Conservation (phyloP, 2,113 vertebrate species). For the Aegithalos caudatus region DNA sequence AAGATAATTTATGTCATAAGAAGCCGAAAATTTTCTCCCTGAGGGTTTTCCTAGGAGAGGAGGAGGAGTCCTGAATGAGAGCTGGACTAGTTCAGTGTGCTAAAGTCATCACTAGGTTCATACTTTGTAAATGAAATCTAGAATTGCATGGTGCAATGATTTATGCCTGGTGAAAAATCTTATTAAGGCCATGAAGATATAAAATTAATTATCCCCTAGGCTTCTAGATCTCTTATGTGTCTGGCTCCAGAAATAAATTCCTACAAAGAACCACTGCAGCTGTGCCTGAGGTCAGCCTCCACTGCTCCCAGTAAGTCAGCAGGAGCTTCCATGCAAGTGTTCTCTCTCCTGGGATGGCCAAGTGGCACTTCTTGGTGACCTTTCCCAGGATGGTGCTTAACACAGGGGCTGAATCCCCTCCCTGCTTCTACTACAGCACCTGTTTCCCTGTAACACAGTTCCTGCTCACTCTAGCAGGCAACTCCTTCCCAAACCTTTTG, state of each 20-base stretch:
- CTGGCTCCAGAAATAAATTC: not conserved
- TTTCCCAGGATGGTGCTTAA: not conserved
- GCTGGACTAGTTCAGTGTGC: not conserved
- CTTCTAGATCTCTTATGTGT: not conserved
- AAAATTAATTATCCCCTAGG: not conserved
- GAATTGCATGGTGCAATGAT: not conserved
- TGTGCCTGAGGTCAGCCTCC: not conserved
- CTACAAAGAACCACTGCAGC: not conserved
- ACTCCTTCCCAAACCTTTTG: not conserved
- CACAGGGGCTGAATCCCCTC: not conserved
- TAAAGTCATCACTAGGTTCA: not conserved
- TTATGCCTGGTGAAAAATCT: not conserved
- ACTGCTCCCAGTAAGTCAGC: not conserved
- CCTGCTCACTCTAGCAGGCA: not conserved
- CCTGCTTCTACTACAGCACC: not conserved
- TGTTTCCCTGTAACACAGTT: not conserved
- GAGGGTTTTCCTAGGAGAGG: not conserved
- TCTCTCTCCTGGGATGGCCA: not conserved
- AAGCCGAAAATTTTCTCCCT: not conserved
- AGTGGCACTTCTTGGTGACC: not conserved
- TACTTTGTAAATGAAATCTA: not conserved
- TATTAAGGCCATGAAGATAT: not conserved
- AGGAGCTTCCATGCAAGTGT: not conserved
- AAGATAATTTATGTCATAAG: not conserved
- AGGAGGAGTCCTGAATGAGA: not conserved